Percentiles rank a stretch among this genome's conserved stretches.
phyloP scores from a whole-genome alignment of 2,797 vertebrate species.

The Hoplostethus mediterraneus region DNA sequence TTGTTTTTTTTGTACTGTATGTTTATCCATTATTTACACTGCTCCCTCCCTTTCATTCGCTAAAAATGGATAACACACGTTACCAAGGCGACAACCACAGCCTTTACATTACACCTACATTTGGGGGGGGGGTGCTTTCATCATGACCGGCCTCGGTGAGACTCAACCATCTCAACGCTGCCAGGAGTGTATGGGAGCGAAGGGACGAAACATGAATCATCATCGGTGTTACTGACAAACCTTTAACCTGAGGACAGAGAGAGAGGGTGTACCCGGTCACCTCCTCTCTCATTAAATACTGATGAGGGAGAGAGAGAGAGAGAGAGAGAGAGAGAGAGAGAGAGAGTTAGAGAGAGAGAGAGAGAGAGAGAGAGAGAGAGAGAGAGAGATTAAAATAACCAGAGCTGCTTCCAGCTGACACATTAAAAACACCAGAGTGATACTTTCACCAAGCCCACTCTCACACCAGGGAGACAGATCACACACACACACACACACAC shows the following conservation, averaged over 20 bases:
- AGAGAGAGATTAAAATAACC: background rate
- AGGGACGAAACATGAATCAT: background rate
- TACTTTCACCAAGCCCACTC: slow-evolving; percentile 17
- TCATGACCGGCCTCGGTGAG: too few species aligned
- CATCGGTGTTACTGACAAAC: background rate
- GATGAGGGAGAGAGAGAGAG: background rate
- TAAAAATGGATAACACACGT: too few species aligned
- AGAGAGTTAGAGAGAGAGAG: slow-evolving; percentile 5
- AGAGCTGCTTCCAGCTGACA: slow-evolving; percentile 21
- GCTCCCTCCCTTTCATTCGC: too few species aligned
- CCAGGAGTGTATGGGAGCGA: background rate
- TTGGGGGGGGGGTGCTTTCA: too few species aligned
- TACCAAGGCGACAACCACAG: too few species aligned
- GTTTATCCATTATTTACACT: too few species aligned
- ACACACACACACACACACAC: background rate
- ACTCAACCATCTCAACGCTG: too few species aligned
- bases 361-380: background rate
- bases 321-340: background rate
- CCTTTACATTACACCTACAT: too few species aligned
- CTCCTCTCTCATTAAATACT: background rate
- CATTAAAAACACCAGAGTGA: slow-evolving; percentile 36
- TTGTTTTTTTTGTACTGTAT: too few species aligned
- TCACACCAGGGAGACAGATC: slow-evolving; percentile 1
- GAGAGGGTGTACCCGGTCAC: background rate
- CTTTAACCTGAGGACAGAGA: background rate